Base-by-base conservation (phyloP, 2,888 invertebrate species). In the Chrysomela aeneicollis region DNA sequence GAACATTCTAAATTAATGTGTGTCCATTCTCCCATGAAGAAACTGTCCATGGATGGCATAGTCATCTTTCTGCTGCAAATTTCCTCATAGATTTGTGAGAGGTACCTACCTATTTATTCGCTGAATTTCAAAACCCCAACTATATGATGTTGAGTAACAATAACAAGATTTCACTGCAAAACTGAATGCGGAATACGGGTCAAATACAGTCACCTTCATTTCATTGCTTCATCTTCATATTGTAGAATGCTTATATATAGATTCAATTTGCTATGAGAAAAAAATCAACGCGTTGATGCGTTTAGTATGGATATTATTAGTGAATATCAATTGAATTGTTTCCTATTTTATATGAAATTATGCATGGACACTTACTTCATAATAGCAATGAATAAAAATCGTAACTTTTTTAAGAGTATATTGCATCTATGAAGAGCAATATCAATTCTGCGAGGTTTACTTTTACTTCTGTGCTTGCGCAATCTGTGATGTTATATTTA, bases 31-130 rank as follows among this genome's bases (percentile, higher is more conserved):
- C 57, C 46, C 2, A 21, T 57, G 46, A 30, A 22, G 26, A 17
- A 57, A 57, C 18, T 1, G 1, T 12, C 46, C 19, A 22, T 49
- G 21, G 19, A 12, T 2, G 12, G 10, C 22, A 46, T 17, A 54
- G 35, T 57, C 57, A 26, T 46, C 55, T 57, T 26, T 46, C n/a
- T 26, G 37, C 18, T 42, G 57, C 46, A 4, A 46, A 46, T 57
- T 46, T 10, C 46, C 30, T 46, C 22, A 57, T 37, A n/a, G 26
- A 57, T 57, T 57, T 57, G 47, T 57, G 57, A 57, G 57, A 57
- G 57, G 42, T 3, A n/a, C 10, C 10, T 55, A 22, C 10, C 17
- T 22, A 12, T 19, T 2, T 42, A 2, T 17, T 4, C 42, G 8
- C 17, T 42, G 4, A 12, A 57, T 57, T 57, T 57, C 57, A 57